Conservation (phyloP, 92 coral and sea anemone species). For the Paramuricea clavata region DNA sequence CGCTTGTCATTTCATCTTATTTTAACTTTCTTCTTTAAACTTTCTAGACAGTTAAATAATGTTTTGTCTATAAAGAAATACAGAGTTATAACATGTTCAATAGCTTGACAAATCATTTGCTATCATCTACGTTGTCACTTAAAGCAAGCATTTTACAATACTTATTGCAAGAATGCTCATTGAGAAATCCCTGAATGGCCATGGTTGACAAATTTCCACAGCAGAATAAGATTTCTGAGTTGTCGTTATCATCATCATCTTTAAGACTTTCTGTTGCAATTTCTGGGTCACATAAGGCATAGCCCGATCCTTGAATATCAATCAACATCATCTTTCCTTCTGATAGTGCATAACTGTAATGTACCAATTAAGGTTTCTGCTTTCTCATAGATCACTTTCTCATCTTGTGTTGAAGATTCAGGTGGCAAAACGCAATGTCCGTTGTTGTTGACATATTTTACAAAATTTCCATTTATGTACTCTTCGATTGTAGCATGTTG, state of each 20-base stretch:
- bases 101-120: background rate
- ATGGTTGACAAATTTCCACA: conserved; percentile 38
- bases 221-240: conserved; percentile 28
- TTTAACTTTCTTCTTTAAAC: too few relatives aligned
- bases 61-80: background rate
- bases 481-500: conserved; percentile 30
- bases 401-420: background rate
- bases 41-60: background rate
- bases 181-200: conserved; percentile 25
- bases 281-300: conserved; percentile 1
- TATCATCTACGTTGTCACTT: background rate
- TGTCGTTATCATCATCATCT: background rate
- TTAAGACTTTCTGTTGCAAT: conserved; percentile 1
- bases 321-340: conserved; percentile 24
- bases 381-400: conserved; percentile 15
- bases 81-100: conserved; percentile 7
- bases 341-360: conserved; percentile 6
- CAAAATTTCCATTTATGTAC: conserved; percentile 9
- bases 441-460: conserved; percentile 31
- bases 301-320: conserved; percentile 24
- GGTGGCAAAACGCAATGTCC: background rate
- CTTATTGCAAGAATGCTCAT: conserved; percentile 42
- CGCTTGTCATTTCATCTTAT: too few relatives aligned
- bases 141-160: conserved; percentile 42
- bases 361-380: conserved; percentile 32